These are phyloP conservation scores for Drosophila picticornis DNA, from an alignment of 2,888 invertebrate genomes.

Conservation along the genomic window DNA sequence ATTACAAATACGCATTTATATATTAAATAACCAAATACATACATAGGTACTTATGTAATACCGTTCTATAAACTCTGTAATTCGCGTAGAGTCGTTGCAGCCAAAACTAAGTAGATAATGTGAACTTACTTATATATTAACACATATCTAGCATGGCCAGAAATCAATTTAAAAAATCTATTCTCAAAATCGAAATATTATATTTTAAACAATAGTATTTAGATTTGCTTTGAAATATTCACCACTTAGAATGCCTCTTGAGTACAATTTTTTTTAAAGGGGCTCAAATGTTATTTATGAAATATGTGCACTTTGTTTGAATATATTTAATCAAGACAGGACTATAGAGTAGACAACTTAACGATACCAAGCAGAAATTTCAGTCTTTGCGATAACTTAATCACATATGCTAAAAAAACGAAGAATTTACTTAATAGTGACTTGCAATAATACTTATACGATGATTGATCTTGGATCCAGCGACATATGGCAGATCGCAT, in stretches of 20 bases:
- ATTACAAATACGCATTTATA: conserved; percentile 51
- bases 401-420: conserved; percentile 29
- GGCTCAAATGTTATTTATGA: conserved; percentile 65
- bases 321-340: conserved; percentile 42
- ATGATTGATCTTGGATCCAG: conserved; percentile 71
- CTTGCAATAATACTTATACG: conserved; percentile 55
- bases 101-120: conserved; percentile 40
- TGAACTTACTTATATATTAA: conserved; percentile 25
- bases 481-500: conserved; percentile 50
- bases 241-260: conserved; percentile 32
- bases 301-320: conserved; percentile 73
- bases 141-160: conserved; percentile 24
- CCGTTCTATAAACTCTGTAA: conserved; percentile 38
- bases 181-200: conserved; percentile 47
- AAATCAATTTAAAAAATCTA: conserved; percentile 15
- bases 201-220: conserved; percentile 34
- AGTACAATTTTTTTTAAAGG: conserved; percentile 10
- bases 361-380: conserved; percentile 41
- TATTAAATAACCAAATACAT: conserved; percentile 23
- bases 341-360: conserved; percentile 21
- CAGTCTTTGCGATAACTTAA: conserved; percentile 24
- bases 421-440: conserved; percentile 28
- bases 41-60: conserved; percentile 22
- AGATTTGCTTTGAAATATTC: conserved; percentile 45
- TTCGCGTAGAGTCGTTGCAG: conserved; percentile 32